Evolutionary conservation across 1,140 invertebrate genomes (phyloP).

Genomic region (Zaprionus africanus): DNA sequence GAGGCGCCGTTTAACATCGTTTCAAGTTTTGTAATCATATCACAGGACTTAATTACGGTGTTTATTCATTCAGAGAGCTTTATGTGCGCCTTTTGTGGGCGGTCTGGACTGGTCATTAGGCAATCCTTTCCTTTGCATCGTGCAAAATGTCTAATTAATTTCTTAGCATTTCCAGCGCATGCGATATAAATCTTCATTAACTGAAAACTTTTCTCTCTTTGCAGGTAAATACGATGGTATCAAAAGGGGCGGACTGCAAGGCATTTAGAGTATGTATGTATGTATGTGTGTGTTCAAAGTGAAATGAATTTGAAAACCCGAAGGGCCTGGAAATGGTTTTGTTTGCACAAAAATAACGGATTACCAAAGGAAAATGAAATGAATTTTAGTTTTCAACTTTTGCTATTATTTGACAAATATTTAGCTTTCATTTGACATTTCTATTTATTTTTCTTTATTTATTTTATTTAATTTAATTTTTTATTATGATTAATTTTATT

Average conservation of each 20-base stretch:
- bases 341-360: neutral
- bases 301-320: neutral
- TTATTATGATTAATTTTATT: constrained; percentile 2
- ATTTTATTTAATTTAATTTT: constrained; percentile 31
- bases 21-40: constrained; percentile 47
- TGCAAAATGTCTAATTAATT: constrained; percentile 69
- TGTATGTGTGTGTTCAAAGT: neutral
- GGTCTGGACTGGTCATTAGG: constrained; percentile 31
- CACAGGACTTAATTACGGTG: constrained; percentile 47
- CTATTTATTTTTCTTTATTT: constrained; percentile 15
- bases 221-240: constrained; percentile 63
- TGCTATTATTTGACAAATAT: neutral
- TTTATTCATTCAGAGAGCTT: constrained; percentile 16
- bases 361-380: neutral
- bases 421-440: constrained; percentile 5
- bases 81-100: constrained; percentile 11
- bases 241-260: neutral
- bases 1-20: constrained; percentile 29
- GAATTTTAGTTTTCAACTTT: neutral
- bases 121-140: constrained; percentile 23
- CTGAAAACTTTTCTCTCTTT: constrained; percentile 60
- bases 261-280: neutral
- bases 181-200: constrained; percentile 69
- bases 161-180: constrained; percentile 57
- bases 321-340: neutral